phyloP scores from a whole-genome alignment of 2,888 invertebrate genomes.

The Hedychridium roseum region DNA sequence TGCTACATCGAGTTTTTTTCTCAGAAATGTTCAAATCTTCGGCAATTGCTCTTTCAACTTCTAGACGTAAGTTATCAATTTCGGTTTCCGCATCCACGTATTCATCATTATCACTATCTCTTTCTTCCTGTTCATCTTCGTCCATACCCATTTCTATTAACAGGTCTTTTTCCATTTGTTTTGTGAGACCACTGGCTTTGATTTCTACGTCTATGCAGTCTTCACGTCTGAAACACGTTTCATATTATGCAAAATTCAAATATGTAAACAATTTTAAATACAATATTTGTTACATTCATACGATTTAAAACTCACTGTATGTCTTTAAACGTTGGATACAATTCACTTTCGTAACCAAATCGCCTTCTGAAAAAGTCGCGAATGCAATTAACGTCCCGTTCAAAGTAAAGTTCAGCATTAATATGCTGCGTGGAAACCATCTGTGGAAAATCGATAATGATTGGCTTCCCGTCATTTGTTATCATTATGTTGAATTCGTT shows the following conservation, averaged over 20 bases:
- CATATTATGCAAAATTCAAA: too few relatives aligned
- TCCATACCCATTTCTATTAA: conserved; percentile 69
- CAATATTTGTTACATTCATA: not conserved
- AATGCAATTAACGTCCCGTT: conserved; percentile 94
- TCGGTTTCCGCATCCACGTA: conserved; percentile 11
- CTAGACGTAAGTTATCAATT: conserved; percentile 66
- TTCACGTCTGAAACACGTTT: too few relatives aligned
- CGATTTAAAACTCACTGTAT: conserved; percentile 62
- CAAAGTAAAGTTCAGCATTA: conserved; percentile 92
- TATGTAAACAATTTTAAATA: too few relatives aligned
- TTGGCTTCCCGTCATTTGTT: conserved; percentile 78
- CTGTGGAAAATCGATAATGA: conserved; percentile 98
- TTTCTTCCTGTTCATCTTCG: conserved; percentile 52
- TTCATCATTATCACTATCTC: conserved; percentile 38
- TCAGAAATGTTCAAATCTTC: conserved; percentile 65
- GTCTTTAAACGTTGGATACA: conserved; percentile 80
- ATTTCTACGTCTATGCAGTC: conserved; percentile 89
- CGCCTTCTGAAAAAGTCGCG: conserved; percentile 89
- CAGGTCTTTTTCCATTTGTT: conserved; percentile 80
- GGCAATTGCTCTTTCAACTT: conserved; percentile 69
- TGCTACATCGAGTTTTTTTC: conserved; percentile 13
- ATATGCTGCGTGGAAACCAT: conserved; percentile 95
- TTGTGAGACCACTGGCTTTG: conserved; percentile 88
- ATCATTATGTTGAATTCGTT: conserved; percentile 99
- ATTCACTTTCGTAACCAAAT: conserved; percentile 87